These are phyloP conservation scores for Holotrichia oblita DNA, from an alignment of 1,140 invertebrate genomes.

Conservation along the genomic window DNA sequence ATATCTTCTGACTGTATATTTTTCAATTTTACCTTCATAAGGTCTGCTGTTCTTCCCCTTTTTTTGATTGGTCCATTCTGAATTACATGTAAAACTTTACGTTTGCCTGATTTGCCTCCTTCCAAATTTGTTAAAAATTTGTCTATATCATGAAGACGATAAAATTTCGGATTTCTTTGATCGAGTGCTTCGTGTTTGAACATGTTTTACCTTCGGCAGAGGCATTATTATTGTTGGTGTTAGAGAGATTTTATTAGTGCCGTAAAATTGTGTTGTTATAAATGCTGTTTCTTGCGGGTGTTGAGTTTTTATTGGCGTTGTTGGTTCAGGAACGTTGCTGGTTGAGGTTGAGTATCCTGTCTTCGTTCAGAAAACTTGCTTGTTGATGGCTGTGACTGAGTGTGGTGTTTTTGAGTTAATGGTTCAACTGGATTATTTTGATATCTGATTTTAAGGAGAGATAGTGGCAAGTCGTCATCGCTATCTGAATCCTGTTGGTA, in stretches of 20 bases:
- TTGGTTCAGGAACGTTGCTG: not conserved
- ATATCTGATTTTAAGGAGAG: not conserved
- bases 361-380: not conserved
- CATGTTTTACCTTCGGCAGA: no score
- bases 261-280: no score
- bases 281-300: no score
- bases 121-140: not conserved
- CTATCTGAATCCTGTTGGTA: no score
- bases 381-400: not conserved
- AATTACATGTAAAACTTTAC: not conserved
- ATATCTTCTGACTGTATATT: conserved; percentile 8
- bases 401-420: not conserved
- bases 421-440: conserved; percentile 1
- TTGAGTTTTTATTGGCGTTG: not conserved
- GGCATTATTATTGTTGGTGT: no score
- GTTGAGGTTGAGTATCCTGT: not conserved
- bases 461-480: no score
- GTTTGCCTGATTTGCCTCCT: not conserved
- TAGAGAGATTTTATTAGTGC: no score
- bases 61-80: not conserved
- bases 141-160: conserved; percentile 11
- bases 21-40: not conserved
- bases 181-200: no score
- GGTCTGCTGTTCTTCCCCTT: not conserved
- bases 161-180: no score